Evolutionary conservation across 2,797 vertebrate species (phyloP), one percentile per base, ranked within the genome.

Genomic region (Gouania willdenowi): DNA sequence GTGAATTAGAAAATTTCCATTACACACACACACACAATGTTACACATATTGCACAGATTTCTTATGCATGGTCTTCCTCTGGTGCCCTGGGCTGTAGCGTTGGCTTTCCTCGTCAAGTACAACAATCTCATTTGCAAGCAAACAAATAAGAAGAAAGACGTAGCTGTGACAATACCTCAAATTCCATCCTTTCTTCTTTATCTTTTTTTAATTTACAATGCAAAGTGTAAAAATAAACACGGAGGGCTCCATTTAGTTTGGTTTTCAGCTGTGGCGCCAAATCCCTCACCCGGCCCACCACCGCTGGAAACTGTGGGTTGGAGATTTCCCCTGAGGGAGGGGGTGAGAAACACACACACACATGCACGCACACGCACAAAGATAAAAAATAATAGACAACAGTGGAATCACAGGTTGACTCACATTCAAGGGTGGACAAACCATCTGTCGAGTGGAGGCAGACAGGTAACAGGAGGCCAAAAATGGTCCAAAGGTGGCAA

Each of bases 181-280:
- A 81, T 79, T 87, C 66, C 69, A 72, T 75, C 66, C 36, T 35
- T 44, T 58, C 36, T 59, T 41, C 56, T 56, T 62, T 45, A 51
- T 66, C 41, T 64, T 74, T 66, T n/a, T 66, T 79, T 82, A 77
- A 87, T 88, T 84, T 84, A 84, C 76, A 84, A 85, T 81, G 70
- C 84, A 85, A 82, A 79, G 82, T 87, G 80, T 81, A 87, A 88
- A 89, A 86, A 83, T 83, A 84, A 87, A 88, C 79, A 87, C 35
- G 75, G 71, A 84, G 71, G 78, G 81, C 81, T 88, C 82, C 78
- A 87, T 90, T 90, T 86, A 81, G 76, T 53, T 66, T 82, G 78
- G 77, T 82, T 85, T 84, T 83, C 80, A 88, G 77, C 82, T 74
- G 71, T 84, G 81, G 82, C 85, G 78, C 62, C 75, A 87, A 86